Base-by-base conservation (phyloP, 2,113 vertebrate genomes). In the Hassar affinis region DNA sequence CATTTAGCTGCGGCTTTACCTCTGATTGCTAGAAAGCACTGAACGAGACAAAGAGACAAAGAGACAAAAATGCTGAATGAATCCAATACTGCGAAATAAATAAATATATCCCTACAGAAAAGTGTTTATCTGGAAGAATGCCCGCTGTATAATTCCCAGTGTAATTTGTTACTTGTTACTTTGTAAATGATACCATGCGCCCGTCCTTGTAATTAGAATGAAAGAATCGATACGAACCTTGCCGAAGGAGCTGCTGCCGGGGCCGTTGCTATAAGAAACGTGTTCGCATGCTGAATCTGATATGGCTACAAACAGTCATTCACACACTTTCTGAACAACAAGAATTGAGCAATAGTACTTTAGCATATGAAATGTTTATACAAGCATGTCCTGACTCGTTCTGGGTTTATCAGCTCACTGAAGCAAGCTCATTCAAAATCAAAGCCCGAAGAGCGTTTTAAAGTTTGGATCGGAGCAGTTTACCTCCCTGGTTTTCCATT, bases 361-460 rank as follows among this genome's bases (percentile, higher is more conserved):
- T 54, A 17, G 30, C 35, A 22, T 12, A 76, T 20, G 30, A 76
- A 76, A 77, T 77, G 74, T 77, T 88, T 85, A 88, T 85, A 79
- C 89, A 89, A 90, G 94, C 92, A 90, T 71, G 47, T 89, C 83
- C 88, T 90, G 91, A 87, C 87, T 86, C 91, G 89, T 88, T 59
- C 91, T 90, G 89, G 84, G 81, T 25, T 78, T 57, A 74, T 79
- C 51, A 27, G 56, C 74, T 62, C 69, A 81, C 71, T 68, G 77
- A 62, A 62, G 78, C 1, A 27, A 0, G 8, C 56, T 30, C 15
- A 69, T 38, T 57, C 69, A 25, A 45, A 84, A 85, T 81, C 78
- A 66, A 85, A 78, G 79, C 71, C 66, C 71, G 57, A 77, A 42
- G 78, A 14, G 77, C 64, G 51, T 79, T 84, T 82, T 78, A 38